Base-by-base conservation (phyloP, 2,888 invertebrate genomes). In the Schizaphis graminum region DNA sequence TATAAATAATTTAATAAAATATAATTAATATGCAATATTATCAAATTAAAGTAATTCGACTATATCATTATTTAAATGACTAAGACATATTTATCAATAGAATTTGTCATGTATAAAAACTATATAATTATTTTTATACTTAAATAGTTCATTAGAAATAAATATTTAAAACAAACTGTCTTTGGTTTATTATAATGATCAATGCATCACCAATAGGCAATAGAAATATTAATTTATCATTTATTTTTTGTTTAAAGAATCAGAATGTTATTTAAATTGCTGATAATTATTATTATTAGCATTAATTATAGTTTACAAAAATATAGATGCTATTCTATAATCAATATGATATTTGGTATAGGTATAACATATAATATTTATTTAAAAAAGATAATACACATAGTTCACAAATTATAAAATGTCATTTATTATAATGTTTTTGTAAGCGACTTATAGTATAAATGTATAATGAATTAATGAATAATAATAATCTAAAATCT, bases 401-500 rank as follows among this genome's bases (percentile, higher is more conserved):
- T 77, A 77, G 35, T 21, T 77, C 8, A 35, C 35, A 77, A 8
- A 77, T 77, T 21, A 77, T 0, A 77, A 35, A 77, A 77, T 77
- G 77, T 35, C 35, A 77, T 35, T 77, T 35, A 35, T 77, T n/a
- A 77, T 35, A 21, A 35, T n/a, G 13, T 35, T 35, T 16, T 67
- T 35, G 21, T 77, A 16, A 0, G 21, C 16, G 35, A 35, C 16
- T 77, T 35, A 21, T 77, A 2, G 21, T 35, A n/a, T 35, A 35
- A 35, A 21, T 0, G 35, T n/a, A 67, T n/a, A 67, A 67, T n/a
- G 61, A 61, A 61, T 26, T n/a, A 61, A 61, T 28, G 67, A 67
- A 67, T 28, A n/a, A n/a, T 67, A 67, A n/a, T 67, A 67, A 67
- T 67, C n/a, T 67, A 67, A 67, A 67, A 67, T n/a, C 67, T n/a